Conservation (phyloP, 2,113 vertebrate species). For the Hipposideros armiger region DNA sequence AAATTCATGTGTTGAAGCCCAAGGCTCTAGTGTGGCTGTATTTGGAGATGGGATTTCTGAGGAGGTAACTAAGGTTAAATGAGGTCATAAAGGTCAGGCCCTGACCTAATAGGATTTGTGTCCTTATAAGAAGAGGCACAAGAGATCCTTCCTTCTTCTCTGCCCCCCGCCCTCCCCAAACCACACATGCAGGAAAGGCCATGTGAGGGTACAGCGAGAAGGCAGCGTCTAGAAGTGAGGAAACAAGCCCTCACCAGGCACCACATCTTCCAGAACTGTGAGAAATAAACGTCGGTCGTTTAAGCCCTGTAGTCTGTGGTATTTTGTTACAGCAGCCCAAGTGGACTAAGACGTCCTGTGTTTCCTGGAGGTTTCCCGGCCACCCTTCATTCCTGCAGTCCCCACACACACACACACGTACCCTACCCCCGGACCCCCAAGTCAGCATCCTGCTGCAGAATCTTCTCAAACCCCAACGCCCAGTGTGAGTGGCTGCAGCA, state of each 20-base stretch:
- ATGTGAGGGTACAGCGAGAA: neutral
- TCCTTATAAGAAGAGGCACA: neutral
- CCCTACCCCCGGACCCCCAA: rapidly evolving
- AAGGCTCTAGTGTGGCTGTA: neutral
- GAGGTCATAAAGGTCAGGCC: neutral
- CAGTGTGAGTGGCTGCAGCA: too few species aligned
- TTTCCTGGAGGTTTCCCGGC: neutral
- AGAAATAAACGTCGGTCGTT: neutral
- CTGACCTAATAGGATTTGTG: neutral
- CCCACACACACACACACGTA: too few species aligned
- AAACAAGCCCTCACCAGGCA: neutral
- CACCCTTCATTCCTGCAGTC: neutral
- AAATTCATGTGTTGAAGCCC: neutral
- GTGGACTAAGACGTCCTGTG: neutral
- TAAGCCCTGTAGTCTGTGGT: neutral
- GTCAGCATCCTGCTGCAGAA: neutral
- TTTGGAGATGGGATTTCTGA: neutral
- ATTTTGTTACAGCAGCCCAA: neutral
- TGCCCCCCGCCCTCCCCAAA: neutral
- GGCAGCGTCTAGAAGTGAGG: neutral
- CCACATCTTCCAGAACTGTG: neutral
- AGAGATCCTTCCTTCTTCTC: neutral
- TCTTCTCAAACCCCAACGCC: neutral
- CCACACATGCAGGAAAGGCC: neutral
- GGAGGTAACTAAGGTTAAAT: neutral